phyloP scores from a whole-genome alignment of 2,888 invertebrate species.

The Sinopyrophorus schimmeli region DNA sequence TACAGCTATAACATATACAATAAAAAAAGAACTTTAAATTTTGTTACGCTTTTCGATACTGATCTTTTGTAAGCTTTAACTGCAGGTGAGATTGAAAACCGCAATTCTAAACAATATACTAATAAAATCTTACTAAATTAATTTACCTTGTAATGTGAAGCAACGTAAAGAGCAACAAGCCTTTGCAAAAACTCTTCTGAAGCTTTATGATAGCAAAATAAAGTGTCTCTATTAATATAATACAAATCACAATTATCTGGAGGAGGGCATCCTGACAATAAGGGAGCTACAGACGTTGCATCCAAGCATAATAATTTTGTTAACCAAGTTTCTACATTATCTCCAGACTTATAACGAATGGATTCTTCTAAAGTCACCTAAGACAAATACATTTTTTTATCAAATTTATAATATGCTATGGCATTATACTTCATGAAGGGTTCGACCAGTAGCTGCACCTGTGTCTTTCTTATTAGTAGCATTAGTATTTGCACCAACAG shows the following conservation, averaged over 20 bases:
- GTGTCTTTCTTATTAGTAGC: slow-evolving; percentile 52
- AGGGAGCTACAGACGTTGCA: slow-evolving; percentile 68
- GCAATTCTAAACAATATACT: neutral
- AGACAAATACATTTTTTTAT: slow-evolving; percentile 1
- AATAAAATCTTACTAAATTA: neutral
- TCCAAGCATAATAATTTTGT: slow-evolving; percentile 90
- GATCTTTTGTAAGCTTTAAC: too few relatives aligned
- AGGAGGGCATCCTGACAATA: slow-evolving; percentile 82
- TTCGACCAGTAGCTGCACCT: slow-evolving; percentile 58
- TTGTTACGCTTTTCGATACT: too few relatives aligned
- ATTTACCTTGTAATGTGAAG: slow-evolving; percentile 93
- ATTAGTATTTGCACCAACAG: slow-evolving; percentile 60
- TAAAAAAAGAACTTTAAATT: too few relatives aligned
- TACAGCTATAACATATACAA: too few relatives aligned
- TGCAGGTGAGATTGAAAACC: too few relatives aligned
- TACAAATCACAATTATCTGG: slow-evolving; percentile 88
- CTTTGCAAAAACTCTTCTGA: slow-evolving; percentile 91
- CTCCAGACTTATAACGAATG: slow-evolving; percentile 88
- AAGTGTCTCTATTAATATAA: slow-evolving; percentile 86
- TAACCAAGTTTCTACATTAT: slow-evolving; percentile 90
- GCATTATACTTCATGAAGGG: slow-evolving; percentile 58
- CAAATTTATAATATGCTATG: neutral
- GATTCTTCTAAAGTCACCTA: slow-evolving; percentile 88
- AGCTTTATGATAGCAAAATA: slow-evolving; percentile 96
- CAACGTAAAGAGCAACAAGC: slow-evolving; percentile 90